Conservation (phyloP, 2,113 vertebrate genomes). For the Donacobius atricapilla region DNA sequence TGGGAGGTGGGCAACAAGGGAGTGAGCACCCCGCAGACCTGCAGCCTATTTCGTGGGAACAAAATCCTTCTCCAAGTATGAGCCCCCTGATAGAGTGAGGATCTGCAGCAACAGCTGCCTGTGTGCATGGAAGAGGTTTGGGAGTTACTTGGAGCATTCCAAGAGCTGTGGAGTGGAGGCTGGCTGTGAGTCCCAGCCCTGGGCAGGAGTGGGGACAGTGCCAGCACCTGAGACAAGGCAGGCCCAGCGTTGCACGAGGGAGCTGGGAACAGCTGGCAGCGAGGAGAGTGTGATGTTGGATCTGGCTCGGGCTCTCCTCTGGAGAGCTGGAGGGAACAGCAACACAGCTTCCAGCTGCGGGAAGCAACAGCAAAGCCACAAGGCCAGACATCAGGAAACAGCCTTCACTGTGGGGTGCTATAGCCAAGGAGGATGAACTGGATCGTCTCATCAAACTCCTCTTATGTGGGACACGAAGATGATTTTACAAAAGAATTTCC, state of each 20-base stretch:
- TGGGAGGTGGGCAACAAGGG: neutral
- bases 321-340: neutral
- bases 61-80: neutral
- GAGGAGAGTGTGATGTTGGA: neutral
- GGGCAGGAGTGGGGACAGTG: neutral
- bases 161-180: neutral
- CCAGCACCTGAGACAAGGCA: neutral
- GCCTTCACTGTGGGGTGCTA: neutral
- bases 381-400: neutral
- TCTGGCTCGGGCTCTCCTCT: neutral
- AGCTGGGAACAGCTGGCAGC: neutral
- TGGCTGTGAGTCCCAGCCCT: neutral
- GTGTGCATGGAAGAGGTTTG: neutral
- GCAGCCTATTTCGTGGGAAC: neutral
- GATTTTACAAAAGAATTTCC: neutral
- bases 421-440: neutral
- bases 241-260: neutral
- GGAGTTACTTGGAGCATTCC: neutral
- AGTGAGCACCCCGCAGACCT: accelerated
- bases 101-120: neutral
- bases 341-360: neutral
- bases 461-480: neutral
- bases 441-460: neutral
- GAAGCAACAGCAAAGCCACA: neutral
- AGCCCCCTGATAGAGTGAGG: neutral